phyloP scores from a whole-genome alignment of 2,888 invertebrate genomes.

The Linnaemya vulpina region DNA sequence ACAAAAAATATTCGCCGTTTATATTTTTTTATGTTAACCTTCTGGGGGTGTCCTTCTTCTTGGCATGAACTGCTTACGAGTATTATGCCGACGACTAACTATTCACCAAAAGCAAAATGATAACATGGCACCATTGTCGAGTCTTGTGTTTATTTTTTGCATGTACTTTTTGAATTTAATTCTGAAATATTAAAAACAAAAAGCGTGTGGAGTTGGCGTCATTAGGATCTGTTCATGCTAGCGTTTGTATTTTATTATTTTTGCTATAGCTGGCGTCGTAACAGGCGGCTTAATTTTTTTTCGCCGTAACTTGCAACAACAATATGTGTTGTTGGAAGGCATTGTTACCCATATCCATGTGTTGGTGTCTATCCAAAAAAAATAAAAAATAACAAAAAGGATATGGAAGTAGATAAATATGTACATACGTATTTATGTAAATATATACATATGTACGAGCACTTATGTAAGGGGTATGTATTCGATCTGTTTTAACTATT shows the following conservation, averaged over 20 bases:
- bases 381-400: slow-evolving; percentile 18
- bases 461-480: too few species aligned
- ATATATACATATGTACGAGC: too few species aligned
- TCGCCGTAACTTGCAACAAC: slow-evolving; percentile 12
- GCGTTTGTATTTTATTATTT: slow-evolving; percentile 2
- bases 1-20: too few species aligned
- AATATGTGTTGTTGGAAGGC: neutral
- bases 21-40: neutral
- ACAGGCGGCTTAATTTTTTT: slow-evolving; percentile 57
- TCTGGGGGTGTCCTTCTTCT: slow-evolving; percentile 5
- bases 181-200: too few species aligned
- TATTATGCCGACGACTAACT: slow-evolving; percentile 65
- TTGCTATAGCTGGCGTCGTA: slow-evolving; percentile 62
- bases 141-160: slow-evolving; percentile 43
- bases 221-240: slow-evolving; percentile 63
- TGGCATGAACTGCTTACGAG: slow-evolving; percentile 28
- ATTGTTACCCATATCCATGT: slow-evolving; percentile 22
- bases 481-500: slow-evolving; percentile 21
- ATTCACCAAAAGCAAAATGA: slow-evolving; percentile 55
- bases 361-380: slow-evolving; percentile 38
- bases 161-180: slow-evolving; percentile 13
- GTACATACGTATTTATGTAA: neutral
- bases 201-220: slow-evolving; percentile 64
- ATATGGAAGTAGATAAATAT: slow-evolving; percentile 27
- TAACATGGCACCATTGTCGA: slow-evolving; percentile 68